These are phyloP conservation scores for Oncopodura yosiiana DNA, from an alignment of 1,140 invertebrate genomes.

Conservation along the genomic window DNA sequence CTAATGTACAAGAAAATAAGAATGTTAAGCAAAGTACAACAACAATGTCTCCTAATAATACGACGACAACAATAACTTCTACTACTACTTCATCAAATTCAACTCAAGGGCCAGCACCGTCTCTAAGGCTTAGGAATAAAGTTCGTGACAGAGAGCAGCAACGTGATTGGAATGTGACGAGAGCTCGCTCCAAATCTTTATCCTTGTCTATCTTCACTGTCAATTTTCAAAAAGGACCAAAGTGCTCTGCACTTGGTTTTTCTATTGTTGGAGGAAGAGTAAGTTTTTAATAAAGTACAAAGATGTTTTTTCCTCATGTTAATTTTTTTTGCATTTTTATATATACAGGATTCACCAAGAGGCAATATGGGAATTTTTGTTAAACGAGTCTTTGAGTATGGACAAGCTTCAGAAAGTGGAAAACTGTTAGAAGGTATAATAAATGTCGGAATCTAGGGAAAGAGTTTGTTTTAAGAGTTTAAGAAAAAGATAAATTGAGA, in stretches of 20 bases:
- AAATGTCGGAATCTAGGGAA: too few relatives aligned
- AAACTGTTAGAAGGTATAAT: constrained; percentile 71
- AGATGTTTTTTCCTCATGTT: too few relatives aligned
- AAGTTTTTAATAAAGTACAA: too few relatives aligned
- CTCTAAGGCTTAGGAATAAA: constrained; percentile 24
- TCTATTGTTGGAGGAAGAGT: constrained; percentile 80
- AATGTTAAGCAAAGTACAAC: too few relatives aligned
- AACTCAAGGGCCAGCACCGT: constrained; percentile 8
- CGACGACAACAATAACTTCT: background rate
- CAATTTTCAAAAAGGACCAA: constrained; percentile 69
- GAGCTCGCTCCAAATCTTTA: constrained; percentile 35
- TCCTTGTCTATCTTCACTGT: constrained; percentile 56
- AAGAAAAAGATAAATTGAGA: too few relatives aligned
- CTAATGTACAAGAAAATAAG: too few relatives aligned
- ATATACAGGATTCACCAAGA: constrained; percentile 80
- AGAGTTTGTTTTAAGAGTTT: too few relatives aligned
- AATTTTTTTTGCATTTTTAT: too few relatives aligned
- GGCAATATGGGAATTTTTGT: constrained; percentile 83
- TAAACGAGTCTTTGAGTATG: constrained; percentile 75
- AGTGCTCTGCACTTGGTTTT: constrained; percentile 76
- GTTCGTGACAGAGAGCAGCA: constrained; percentile 20
- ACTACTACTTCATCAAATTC: background rate
- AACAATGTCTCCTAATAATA: too few relatives aligned
- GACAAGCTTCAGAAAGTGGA: constrained; percentile 76
- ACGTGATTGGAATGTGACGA: constrained; percentile 3